Conservation (phyloP, 2,113 vertebrate genomes). For the Pionites leucogaster region DNA sequence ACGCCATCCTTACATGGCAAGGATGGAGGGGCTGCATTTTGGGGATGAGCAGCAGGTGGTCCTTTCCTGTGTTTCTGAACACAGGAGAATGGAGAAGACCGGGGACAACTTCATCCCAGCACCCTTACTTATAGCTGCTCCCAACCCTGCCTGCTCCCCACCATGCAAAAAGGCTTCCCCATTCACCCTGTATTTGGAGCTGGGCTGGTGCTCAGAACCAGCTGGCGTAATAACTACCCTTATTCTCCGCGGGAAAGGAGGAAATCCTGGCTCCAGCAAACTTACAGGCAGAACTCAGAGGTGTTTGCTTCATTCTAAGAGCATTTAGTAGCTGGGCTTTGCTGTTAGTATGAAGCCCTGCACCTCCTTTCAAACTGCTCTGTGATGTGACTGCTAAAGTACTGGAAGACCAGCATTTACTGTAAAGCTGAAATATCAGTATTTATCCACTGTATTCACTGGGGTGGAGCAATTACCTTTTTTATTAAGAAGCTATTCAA, state of each 20-base stretch:
- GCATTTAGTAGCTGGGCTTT: background rate
- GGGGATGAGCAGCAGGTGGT: accelerated
- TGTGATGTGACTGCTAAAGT: slow-evolving; percentile 21
- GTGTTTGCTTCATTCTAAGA: slow-evolving; percentile 11
- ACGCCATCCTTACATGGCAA: background rate
- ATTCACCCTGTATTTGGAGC: background rate
- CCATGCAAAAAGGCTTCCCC: background rate
- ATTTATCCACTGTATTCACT: slow-evolving; percentile 19
- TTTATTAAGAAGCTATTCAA: slow-evolving; percentile 59
- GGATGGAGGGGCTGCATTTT: background rate
- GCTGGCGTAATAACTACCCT: background rate
- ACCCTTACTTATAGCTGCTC: background rate
- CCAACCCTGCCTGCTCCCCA: accelerated
- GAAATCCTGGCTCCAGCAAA: background rate
- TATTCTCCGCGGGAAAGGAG: background rate
- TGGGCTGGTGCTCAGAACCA: background rate
- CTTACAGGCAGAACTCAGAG: background rate
- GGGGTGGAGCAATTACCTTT: slow-evolving; percentile 13
- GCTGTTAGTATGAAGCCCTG: background rate
- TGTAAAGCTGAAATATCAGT: slow-evolving; percentile 35
- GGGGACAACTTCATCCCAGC: background rate
- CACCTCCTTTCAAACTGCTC: background rate
- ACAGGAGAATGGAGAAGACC: background rate
- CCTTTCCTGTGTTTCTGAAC: background rate
- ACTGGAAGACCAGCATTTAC: slow-evolving; percentile 21